phyloP scores from a whole-genome alignment of 2,888 invertebrate species.

The Xestia xanthographa region DNA sequence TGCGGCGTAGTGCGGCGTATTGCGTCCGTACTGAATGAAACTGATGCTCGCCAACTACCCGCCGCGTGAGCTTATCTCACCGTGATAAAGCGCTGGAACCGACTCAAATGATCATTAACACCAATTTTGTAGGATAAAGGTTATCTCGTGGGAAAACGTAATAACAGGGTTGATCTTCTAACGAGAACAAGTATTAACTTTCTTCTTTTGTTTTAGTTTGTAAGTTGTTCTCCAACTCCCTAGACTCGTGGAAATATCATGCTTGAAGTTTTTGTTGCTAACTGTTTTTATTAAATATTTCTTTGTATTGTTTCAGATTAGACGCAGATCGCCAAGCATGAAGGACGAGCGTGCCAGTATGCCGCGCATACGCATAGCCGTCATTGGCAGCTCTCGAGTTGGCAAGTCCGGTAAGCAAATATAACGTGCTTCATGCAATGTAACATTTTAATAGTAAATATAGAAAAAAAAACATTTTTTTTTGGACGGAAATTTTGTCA shows the following conservation, averaged over 20 bases:
- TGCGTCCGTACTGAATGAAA: conserved; percentile 64
- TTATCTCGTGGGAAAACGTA: conserved; percentile 19
- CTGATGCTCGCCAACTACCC: conserved; percentile 58
- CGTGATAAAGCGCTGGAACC: conserved; percentile 50
- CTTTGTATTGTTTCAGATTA: conserved; percentile 80
- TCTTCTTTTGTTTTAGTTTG: conserved; percentile 10
- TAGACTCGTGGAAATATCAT: background rate
- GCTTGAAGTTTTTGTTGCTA: conserved; percentile 1
- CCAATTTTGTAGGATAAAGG: conserved; percentile 50
- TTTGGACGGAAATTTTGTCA: conserved; percentile 43
- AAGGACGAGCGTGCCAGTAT: conserved; percentile 91
- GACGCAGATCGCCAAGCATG: conserved; percentile 73
- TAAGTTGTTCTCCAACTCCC: background rate
- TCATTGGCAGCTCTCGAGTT: conserved; percentile 94
- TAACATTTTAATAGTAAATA: conserved; percentile 18
- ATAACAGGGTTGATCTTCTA: conserved; percentile 24
- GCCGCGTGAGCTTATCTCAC: conserved; percentile 55
- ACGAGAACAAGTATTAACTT: conserved; percentile 11
- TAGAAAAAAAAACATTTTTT: conserved; percentile 20
- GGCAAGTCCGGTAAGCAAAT: conserved; percentile 93
- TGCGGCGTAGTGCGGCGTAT: background rate
- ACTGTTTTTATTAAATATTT: conserved; percentile 34
- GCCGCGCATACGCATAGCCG: conserved; percentile 93
- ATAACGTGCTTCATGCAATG: conserved; percentile 15
- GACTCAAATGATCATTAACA: conserved; percentile 60